Base-by-base conservation (phyloP, 1,140 invertebrate genomes). In the Eciton burchellii region DNA sequence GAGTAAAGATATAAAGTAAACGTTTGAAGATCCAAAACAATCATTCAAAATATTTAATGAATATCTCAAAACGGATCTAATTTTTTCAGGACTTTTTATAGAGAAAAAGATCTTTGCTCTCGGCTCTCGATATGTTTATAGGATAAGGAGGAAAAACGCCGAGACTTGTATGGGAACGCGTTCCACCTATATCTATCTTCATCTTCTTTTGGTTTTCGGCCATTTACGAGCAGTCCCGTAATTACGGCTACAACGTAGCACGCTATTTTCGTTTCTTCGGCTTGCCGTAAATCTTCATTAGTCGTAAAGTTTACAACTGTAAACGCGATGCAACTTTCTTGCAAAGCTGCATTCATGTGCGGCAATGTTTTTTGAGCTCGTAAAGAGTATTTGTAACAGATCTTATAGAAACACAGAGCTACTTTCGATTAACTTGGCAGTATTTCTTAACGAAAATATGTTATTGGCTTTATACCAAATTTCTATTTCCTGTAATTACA, bases 201-300 rank as follows among this genome's bases (percentile, higher is more conserved):
- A 84, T 62, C 26, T 77, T 63, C 56, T 14, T 8, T 24, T 41
- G 14, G 14, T 16, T 77, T 49, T 45, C 14, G 47, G 11, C 83
- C 14, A 83, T 68, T 73, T 70, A 84, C 63, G 56, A 52, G 29
- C 4, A 70, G 0, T 4, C n/a, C 19, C 49, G 62, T 84, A 77
- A 85, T 85, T 77, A 83, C 24, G 14, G 19, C 41, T 8, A 5
- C 24, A 29, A 21, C 3, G 43, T 14, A 35, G 19, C 26, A 14
- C 12, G n/a, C n/a, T 11, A 66, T 57, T 49, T n/a, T 0, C n/a
- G 41, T 43, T 74, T 83, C 49, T 54, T 57, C 8, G 3, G n/a
- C 16, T 76, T 26, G 19, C 24, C 45, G 43, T 84, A 74, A 84
- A 83, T 84, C 12, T 21, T 84, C 24, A 83, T 84, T 49, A 66